These are phyloP conservation scores for Capricornis sumatraensis DNA, from an alignment of 2,113 vertebrate genomes.

Conservation along the genomic window DNA sequence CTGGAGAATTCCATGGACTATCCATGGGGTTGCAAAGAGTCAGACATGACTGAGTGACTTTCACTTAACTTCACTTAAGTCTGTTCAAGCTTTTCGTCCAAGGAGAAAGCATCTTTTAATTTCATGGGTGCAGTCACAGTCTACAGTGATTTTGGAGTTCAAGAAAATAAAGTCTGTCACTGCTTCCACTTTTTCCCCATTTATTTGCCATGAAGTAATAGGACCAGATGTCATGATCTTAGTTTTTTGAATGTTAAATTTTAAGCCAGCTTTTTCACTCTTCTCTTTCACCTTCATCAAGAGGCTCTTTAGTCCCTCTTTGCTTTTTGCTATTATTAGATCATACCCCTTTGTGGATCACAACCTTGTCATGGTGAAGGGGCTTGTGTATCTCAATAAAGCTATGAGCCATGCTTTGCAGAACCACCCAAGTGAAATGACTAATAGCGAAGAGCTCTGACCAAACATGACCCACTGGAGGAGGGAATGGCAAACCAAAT, in stretches of 20 bases:
- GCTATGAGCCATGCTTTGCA: background rate
- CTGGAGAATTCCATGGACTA: background rate
- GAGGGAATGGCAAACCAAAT: background rate
- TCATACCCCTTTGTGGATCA: background rate
- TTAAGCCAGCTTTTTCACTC: background rate
- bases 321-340: background rate
- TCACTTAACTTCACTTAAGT: background rate
- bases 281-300: background rate
- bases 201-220: background rate
- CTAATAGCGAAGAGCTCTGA: background rate
- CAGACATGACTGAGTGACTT: accelerated
- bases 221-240: background rate
- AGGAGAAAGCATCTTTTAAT: background rate
- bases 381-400: background rate
- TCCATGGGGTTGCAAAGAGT: background rate
- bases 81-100: background rate
- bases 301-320: background rate
- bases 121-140: background rate
- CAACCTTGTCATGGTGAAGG: background rate
- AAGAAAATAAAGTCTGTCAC: background rate
- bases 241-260: background rate
- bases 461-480: background rate
- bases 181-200: background rate
- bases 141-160: background rate
- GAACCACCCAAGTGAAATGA: background rate